Base-by-base conservation (phyloP, 2,888 invertebrate species). In the Acheta domesticus region DNA sequence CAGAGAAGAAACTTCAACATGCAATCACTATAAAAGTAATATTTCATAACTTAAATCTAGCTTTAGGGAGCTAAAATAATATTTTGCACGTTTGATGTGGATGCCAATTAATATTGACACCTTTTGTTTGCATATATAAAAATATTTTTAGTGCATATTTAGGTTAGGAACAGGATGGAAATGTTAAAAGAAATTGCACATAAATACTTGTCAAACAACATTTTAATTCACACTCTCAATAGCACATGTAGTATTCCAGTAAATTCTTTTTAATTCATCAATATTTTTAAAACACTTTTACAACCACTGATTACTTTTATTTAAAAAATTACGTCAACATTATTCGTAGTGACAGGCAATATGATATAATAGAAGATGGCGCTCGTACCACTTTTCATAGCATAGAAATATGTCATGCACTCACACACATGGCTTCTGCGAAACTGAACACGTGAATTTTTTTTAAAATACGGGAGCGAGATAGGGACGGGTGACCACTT, bases 241-340 rank as follows among this genome's bases (percentile, higher is more conserved):
- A 62, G 62, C 62, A 62, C 62, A 62, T 62, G 62, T 19, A 62
- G 62, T 62, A 73, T 73, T 73, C 77, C 77, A 77, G 48, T 79
- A 76, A 76, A 75, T 48, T 77, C 80, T 78, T 62, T 62, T 78
- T 62, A 79, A 77, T 78, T 80, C 78, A 80, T 80, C 78, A 21
- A 79, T 80, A 77, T 79, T 75, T 75, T 49, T 80, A 19, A 74
- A 77, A 80, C 79, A 80, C 79, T 77, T 80, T 79, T 80, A 80
- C 80, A 80, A 75, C 79, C 77, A 80, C 77, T 79, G 62, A 80
- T 75, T 21, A 23, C 36, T 23, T 75, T 75, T 75, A 23, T 75
- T 74, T 75, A 75, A 75, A 75, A 75, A 75, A 75, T 75, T 36
- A 75, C 75, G 75, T 75, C 23, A 75, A 75, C 36, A 75, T 75